These are phyloP conservation scores for Himalopsyche phryganea DNA, from an alignment of 1,140 invertebrate genomes.

Conservation along the genomic window DNA sequence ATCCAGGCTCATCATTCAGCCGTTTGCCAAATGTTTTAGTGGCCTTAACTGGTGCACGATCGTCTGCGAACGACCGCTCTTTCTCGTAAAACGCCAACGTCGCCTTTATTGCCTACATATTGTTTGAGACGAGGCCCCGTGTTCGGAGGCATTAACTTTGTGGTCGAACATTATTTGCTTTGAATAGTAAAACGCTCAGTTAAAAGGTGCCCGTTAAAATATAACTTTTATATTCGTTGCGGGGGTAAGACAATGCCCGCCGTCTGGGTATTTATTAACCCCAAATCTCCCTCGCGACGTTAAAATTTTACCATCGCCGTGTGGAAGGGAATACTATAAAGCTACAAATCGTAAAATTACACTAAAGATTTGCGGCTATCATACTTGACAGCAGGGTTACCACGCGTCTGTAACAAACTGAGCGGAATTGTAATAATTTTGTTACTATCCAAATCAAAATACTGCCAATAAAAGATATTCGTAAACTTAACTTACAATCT, in stretches of 20 bases:
- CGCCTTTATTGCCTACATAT: constrained; percentile 27
- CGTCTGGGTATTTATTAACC: constrained; percentile 24
- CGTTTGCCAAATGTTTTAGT: too few relatives aligned
- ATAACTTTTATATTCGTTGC: constrained; percentile 21
- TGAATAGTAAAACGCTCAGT: constrained; percentile 27
- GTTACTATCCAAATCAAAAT: too few relatives aligned
- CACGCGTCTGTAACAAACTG: too few relatives aligned
- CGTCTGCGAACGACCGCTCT: too few relatives aligned
- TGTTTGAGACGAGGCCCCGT: constrained; percentile 19
- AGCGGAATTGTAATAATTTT: too few relatives aligned
- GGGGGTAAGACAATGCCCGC: constrained; percentile 23
- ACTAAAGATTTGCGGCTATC: neutral
- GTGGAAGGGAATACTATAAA: constrained; percentile 14
- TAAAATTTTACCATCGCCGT: constrained; percentile 15
- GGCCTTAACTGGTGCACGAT: too few relatives aligned
- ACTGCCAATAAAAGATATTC: too few relatives aligned
- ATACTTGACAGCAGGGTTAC: neutral
- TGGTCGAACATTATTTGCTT: constrained; percentile 31
- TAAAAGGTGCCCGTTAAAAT: constrained; percentile 28
- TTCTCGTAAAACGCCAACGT: constrained; percentile 8
- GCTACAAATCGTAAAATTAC: constrained; percentile 22
- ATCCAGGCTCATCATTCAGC: too few relatives aligned
- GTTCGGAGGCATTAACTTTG: constrained; percentile 29
- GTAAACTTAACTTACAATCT: too few relatives aligned
- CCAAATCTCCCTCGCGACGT: constrained; percentile 21